phyloP scores from a whole-genome alignment of 2,113 vertebrate species.

The Ranitomeya variabilis region DNA sequence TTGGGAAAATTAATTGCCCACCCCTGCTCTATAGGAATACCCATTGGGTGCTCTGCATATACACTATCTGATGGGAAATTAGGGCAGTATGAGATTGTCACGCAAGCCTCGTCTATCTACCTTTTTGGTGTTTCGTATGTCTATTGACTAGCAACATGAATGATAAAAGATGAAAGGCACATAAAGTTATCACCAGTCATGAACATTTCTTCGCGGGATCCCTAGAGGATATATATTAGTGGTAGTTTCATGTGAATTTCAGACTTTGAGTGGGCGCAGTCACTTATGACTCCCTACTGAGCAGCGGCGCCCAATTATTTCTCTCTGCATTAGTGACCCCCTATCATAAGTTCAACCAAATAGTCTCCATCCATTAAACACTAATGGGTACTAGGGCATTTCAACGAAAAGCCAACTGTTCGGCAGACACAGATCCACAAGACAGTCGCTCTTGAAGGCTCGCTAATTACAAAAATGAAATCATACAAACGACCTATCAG shows the following conservation, averaged over 20 bases:
- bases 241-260: constrained; percentile 1
- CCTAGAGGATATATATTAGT: not conserved
- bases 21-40: too few relatives aligned
- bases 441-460: constrained; percentile 14
- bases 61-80: too few relatives aligned
- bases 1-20: too few relatives aligned
- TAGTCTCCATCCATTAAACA: constrained; percentile 1
- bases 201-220: not conserved
- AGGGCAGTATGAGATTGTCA: too few relatives aligned
- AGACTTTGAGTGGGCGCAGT: not conserved
- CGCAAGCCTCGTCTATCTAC: too few relatives aligned
- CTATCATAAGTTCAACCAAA: not conserved
- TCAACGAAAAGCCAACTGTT: not conserved
- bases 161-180: too few relatives aligned
- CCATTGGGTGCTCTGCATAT: too few relatives aligned
- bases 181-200: not conserved
- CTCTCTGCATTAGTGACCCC: not conserved
- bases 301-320: constrained; percentile 12
- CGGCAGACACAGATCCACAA: not conserved
- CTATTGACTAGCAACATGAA: too few relatives aligned
- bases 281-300: not conserved
- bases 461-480: constrained; percentile 27
- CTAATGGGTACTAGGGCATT: constrained; percentile 28
- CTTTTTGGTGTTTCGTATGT: too few relatives aligned
- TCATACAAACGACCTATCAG: not conserved